phyloP scores from a whole-genome alignment of 2,797 vertebrate genomes.

The Halcyon smyrnensis region DNA sequence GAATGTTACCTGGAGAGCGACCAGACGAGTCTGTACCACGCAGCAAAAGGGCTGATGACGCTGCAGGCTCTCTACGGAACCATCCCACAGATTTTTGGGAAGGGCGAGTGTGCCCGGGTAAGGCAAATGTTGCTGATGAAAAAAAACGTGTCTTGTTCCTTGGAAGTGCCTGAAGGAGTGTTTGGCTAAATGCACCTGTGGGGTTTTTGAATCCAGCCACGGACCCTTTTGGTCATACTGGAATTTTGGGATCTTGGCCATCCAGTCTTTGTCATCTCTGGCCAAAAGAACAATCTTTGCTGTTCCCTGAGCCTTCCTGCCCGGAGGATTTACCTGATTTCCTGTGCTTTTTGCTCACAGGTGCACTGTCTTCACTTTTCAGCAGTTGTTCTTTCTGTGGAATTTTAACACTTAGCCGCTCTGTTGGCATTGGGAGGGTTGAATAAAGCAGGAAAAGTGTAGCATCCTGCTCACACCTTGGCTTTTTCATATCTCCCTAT shows the following conservation, averaged over 20 bases:
- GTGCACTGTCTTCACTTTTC: neutral
- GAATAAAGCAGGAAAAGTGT: neutral
- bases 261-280: neutral
- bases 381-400: neutral
- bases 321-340: neutral
- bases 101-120: constrained; percentile 96
- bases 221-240: neutral
- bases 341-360: neutral
- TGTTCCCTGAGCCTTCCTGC: neutral
- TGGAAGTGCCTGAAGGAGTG: neutral
- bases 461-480: neutral
- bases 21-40: constrained; percentile 96
- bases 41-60: constrained; percentile 96
- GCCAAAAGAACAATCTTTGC: neutral
- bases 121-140: neutral
- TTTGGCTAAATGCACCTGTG: neutral
- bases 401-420: neutral
- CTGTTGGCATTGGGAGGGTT: neutral
- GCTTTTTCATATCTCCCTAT: neutral
- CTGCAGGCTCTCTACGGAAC: constrained; percentile 96
- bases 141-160: neutral
- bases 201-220: neutral
- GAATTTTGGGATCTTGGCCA: neutral
- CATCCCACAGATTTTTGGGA: constrained; percentile 96
- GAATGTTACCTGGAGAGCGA: constrained; percentile 98